A percentile compares a stretch with the other conserved stretches of the same genome.
Evolutionary conservation across 2,113 vertebrate genomes (phyloP).

Genomic region (Scopus umbretta): DNA sequence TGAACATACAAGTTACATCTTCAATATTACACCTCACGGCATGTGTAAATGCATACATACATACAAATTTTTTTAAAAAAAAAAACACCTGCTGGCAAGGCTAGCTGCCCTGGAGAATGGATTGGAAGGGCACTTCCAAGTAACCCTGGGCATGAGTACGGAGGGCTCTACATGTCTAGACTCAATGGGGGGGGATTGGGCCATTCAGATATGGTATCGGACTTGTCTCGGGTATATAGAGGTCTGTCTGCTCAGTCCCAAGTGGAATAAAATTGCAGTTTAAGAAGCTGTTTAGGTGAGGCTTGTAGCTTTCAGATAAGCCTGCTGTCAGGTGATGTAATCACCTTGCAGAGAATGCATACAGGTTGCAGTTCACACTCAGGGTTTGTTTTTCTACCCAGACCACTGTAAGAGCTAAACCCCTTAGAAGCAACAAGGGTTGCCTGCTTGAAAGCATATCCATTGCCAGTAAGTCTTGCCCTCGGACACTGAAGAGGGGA

Average conservation of each 20-base stretch:
- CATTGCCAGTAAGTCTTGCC: background rate
- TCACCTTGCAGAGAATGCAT: rapidly evolving
- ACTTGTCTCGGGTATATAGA: background rate
- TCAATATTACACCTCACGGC: background rate
- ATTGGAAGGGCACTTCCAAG: background rate
- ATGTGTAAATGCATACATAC: rapidly evolving
- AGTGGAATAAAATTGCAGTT: background rate
- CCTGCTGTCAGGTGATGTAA: background rate
- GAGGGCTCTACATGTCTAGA: background rate
- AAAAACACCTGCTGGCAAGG: rapidly evolving
- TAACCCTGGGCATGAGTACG: background rate
- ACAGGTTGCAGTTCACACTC: background rate
- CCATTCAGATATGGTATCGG: rapidly evolving
- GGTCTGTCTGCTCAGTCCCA: background rate
- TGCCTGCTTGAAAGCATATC: background rate
- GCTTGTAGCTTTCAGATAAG: background rate
- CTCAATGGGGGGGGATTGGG: background rate
- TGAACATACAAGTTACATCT: background rate
- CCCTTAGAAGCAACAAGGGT: background rate
- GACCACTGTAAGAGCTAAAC: background rate
- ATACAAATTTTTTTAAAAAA: background rate
- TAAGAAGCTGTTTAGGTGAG: background rate
- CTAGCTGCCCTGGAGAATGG: background rate
- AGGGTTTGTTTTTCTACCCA: background rate
- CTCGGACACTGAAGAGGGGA: background rate